Conservation (phyloP, 2,888 invertebrate species). For the Eupelmus urozonus region DNA sequence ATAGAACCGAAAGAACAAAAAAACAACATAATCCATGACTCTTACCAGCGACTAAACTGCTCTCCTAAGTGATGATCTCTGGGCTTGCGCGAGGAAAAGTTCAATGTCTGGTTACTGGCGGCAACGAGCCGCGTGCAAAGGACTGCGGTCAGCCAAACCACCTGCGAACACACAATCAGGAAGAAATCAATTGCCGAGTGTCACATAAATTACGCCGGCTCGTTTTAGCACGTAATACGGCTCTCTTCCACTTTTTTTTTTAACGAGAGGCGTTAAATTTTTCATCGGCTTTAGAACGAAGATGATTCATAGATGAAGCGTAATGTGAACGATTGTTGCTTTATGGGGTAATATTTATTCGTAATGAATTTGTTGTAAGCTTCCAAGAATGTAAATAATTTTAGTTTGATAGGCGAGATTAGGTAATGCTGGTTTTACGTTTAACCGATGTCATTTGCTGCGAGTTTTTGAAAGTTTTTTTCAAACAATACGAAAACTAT, state of each 20-base stretch:
- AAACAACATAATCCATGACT: conserved; percentile 37
- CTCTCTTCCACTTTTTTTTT: not conserved
- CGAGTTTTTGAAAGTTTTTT: no score
- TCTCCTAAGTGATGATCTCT: conserved; percentile 73
- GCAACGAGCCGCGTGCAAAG: conserved; percentile 77
- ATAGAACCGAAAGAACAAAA: not conserved
- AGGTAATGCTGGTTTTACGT: no score
- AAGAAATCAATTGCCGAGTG: conserved; percentile 34
- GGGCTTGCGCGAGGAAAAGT: conserved; percentile 71
- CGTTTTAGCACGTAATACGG: not conserved
- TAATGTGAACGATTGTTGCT: not conserved
- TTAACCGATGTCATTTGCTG: no score
- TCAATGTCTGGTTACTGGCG: conserved; percentile 75
- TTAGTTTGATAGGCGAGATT: not conserved
- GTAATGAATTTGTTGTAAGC: not conserved
- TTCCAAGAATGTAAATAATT: not conserved
- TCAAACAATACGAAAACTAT: not conserved
- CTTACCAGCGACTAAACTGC: conserved; percentile 72
- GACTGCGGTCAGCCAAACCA: conserved; percentile 82
- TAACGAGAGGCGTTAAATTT: not conserved
- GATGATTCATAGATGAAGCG: not conserved
- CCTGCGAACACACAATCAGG: conserved; percentile 73
- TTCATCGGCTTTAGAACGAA: not conserved
- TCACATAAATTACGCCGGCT: conserved; percentile 4
- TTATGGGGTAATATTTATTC: not conserved